Base-by-base conservation (phyloP, 2,797 vertebrate genomes). In the Rhinophrynus dorsalis region DNA sequence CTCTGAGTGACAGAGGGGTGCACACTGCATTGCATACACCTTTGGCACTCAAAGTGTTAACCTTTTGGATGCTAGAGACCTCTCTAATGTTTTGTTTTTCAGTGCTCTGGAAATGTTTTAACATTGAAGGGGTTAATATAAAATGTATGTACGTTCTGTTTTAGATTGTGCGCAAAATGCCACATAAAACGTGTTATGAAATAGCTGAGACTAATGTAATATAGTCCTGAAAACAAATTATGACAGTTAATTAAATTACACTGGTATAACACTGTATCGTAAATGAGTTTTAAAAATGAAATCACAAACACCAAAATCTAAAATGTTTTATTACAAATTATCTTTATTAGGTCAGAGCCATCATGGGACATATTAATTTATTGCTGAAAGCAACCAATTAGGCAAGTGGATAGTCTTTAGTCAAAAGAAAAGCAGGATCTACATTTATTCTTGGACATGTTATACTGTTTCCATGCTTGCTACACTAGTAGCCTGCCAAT, bases 271-370 rank as follows among this genome's bases (percentile, higher is more conserved):
- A 13, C 64, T 10, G 63, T 76, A 20, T 57, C 73, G 1, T 67
- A 80, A 54, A 15, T 77, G 23, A 67, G 1, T 76, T 76, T 62
- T 79, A 75, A 84, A 74, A 71, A 50, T 56, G 52, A 78, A 72
- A 76, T 60, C 11, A 65, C 55, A 67, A 74, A 75, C 42, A 68
- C 12, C 65, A 76, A 45, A 4, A 17, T 1, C 15, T 73, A 48
- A 54, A 0, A 29, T 26, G 1, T 48, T 33, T 71, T 65, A 64
- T 35, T 77, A 21, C 37, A 40, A 1, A 62, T 56, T 37, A 18
- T 68, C 37, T 67, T 82, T 7, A 42, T 27, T 29, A 73, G 44
- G 33, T 71, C 23, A 35, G 18, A 59, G 27, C 9, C 80, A 17
- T 56, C 1, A 26, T 61, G 20, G 54, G 27, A 30, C 1, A 74